A percentile compares a stretch with the other conserved stretches of the same genome.
Evolutionary conservation across 2,888 invertebrate genomes (phyloP).

Genomic region (Hemistola chrysoprasaria): DNA sequence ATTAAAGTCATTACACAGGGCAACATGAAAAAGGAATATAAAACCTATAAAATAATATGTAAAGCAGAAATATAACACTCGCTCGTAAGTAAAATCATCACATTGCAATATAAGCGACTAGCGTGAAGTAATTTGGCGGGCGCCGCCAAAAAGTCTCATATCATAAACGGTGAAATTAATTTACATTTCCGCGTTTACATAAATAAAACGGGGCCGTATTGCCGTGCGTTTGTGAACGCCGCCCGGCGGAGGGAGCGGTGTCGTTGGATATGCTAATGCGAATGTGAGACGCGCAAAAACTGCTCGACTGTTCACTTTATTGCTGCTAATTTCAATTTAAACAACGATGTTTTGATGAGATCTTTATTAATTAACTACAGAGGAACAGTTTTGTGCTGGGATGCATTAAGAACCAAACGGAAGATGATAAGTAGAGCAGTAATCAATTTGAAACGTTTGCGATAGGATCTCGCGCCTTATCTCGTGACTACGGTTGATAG

Average conservation of each 20-base stretch:
- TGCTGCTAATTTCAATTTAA: constrained; percentile 58
- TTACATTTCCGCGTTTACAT: constrained; percentile 69
- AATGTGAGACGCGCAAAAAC: constrained; percentile 59
- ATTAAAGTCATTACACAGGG: too few relatives aligned
- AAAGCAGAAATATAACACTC: too few relatives aligned
- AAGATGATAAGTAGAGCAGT: too few relatives aligned
- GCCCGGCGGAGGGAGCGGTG: constrained; percentile 23
- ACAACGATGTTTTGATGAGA: neutral
- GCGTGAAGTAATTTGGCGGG: constrained; percentile 45
- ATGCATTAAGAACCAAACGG: too few relatives aligned
- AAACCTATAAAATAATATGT: too few relatives aligned
- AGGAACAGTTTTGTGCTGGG: too few relatives aligned
- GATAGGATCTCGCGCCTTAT: too few relatives aligned
- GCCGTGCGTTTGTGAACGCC: constrained; percentile 46
- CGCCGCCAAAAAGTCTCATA: constrained; percentile 57
- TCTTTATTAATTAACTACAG: too few relatives aligned
- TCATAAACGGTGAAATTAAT: constrained; percentile 67
- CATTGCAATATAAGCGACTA: constrained; percentile 30
- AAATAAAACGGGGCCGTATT: constrained; percentile 58
- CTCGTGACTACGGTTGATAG: too few relatives aligned
- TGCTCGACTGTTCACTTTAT: constrained; percentile 48
- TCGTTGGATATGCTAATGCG: constrained; percentile 58
- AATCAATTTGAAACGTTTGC: too few relatives aligned
- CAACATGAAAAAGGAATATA: too few relatives aligned
- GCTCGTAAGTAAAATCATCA: constrained; percentile 24